phyloP scores from a whole-genome alignment of 2,797 vertebrate genomes.

The Characodon lateralis region DNA sequence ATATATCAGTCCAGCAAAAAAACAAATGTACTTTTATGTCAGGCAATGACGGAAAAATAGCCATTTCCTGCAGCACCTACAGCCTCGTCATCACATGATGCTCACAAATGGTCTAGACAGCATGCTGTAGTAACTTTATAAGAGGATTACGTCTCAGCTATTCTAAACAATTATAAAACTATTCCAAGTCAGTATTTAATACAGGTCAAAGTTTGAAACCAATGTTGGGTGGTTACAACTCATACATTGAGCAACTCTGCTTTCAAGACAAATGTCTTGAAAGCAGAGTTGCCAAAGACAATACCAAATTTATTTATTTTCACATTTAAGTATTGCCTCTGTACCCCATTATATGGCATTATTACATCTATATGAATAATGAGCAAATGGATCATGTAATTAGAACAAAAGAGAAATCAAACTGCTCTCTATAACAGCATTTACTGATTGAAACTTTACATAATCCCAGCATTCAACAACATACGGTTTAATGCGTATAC shows the following conservation, averaged over 20 bases:
- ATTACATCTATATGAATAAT: background rate
- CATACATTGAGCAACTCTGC: background rate
- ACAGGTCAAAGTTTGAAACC: conserved; percentile 7
- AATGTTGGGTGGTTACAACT: background rate
- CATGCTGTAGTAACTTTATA: conserved; percentile 67
- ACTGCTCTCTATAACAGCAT: background rate
- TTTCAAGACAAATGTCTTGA: background rate
- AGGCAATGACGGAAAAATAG: background rate
- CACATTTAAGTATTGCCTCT: background rate
- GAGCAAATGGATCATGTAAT: background rate
- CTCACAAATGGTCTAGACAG: conserved; percentile 36
- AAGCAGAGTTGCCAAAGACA: too few relatives aligned
- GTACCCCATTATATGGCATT: conserved; percentile 15
- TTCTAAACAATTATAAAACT: conserved; percentile 78
- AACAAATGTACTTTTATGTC: background rate
- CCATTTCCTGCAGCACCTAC: conserved; percentile 3
- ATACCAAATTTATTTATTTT: background rate
- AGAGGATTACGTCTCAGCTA: conserved; percentile 77
- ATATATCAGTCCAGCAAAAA: background rate
- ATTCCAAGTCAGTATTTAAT: conserved; percentile 33
- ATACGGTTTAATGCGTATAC: background rate
- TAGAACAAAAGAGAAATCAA: background rate
- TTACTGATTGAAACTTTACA: background rate
- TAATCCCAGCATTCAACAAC: background rate
- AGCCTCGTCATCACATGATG: conserved; percentile 67